Evolutionary conservation across 2,797 vertebrate species (phyloP).

Genomic region (Anguilla megastoma): DNA sequence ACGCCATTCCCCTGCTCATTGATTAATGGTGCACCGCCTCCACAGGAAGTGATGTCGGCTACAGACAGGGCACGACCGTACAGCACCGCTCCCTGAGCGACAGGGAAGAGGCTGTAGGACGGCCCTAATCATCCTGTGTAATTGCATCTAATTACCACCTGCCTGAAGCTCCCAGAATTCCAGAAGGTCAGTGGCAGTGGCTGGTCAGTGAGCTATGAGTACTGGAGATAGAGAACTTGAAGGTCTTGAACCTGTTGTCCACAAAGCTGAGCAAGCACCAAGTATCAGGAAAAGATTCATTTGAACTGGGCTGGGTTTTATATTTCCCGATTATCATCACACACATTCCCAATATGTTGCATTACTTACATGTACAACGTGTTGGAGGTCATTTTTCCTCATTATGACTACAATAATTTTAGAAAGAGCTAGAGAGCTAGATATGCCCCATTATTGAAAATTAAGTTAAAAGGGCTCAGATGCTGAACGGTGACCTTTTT

Average conservation of each 20-base stretch:
- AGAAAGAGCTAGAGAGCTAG: not conserved
- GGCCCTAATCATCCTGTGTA: constrained; percentile 21
- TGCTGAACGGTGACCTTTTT: not conserved
- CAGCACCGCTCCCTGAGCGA: constrained; percentile 17
- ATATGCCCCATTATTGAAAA: not conserved
- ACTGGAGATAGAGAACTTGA: not conserved
- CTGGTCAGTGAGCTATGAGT: not conserved
- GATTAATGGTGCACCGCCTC: constrained; percentile 36
- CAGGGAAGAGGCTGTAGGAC: not conserved
- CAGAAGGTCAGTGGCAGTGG: constrained; percentile 7
- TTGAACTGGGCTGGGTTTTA: not conserved
- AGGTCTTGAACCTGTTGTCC: not conserved
- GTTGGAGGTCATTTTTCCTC: no score
- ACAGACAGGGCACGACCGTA: not conserved
- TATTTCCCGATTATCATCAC: no score
- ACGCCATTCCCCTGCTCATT: constrained; percentile 32
- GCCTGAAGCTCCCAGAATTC: constrained; percentile 4
- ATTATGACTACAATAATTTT: not conserved
- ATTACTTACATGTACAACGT: no score
- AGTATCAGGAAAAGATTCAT: not conserved
- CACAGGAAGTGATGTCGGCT: constrained; percentile 26
- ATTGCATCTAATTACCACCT: constrained; percentile 42
- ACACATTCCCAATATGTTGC: no score
- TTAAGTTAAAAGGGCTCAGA: not conserved
- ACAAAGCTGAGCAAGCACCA: not conserved